A percentile compares a stretch with the other conserved stretches of the same genome.
phyloP scores from a whole-genome alignment of 2,888 invertebrate genomes.

The Drosophila neutralis region DNA sequence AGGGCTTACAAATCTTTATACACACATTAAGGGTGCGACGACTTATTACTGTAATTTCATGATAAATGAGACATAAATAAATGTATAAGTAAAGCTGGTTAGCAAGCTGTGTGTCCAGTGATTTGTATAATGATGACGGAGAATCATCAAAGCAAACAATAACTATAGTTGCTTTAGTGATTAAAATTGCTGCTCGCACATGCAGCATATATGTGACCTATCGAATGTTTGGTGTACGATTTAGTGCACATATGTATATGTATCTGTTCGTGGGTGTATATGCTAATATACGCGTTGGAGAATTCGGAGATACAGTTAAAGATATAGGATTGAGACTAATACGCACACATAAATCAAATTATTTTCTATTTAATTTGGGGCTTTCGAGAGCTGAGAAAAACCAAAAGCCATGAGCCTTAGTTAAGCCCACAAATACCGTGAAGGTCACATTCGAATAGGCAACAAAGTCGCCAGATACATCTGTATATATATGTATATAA shows the following conservation, averaged over 20 bases:
- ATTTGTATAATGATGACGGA: background rate
- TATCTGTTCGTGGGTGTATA: background rate
- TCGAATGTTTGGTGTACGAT: background rate
- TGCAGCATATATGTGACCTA: background rate
- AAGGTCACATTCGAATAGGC: background rate
- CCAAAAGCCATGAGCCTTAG: conserved; percentile 52
- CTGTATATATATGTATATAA: background rate
- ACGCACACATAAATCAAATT: conserved; percentile 58
- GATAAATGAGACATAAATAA: conserved; percentile 56
- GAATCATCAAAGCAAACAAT: conserved; percentile 2
- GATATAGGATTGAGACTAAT: conserved; percentile 12
- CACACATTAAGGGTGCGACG: conserved; percentile 42
- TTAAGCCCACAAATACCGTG: conserved; percentile 5
- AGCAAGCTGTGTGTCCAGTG: background rate
- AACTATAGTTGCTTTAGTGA: conserved; percentile 2
- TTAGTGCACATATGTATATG: background rate
- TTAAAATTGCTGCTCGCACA: conserved; percentile 10
- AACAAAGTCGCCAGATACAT: background rate
- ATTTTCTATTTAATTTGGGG: conserved; percentile 64
- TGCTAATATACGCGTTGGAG: background rate
- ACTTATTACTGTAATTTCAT: conserved; percentile 56
- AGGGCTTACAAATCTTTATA: conserved; percentile 21
- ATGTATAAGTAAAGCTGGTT: conserved; percentile 32
- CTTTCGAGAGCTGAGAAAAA: conserved; percentile 35
- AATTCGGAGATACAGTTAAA: conserved; percentile 11